Evolutionary conservation across 1,140 invertebrate species (phyloP), one percentile per base, ranked within the genome.

Genomic region (Monomorium pharaonis): DNA sequence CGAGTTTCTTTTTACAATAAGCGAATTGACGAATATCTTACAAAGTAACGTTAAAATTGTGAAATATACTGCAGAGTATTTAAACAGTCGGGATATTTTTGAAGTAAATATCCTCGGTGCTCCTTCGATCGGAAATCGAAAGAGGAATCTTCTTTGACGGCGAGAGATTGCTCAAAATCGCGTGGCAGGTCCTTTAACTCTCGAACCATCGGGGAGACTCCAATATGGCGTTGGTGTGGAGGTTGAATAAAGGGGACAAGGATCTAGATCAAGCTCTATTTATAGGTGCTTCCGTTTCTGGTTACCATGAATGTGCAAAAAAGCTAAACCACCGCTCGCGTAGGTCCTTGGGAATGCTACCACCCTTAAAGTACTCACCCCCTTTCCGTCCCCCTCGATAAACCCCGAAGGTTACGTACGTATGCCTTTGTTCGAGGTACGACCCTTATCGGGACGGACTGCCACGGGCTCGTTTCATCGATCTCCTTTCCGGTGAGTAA

Each of bases 401-500:
- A 87, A 77, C 51, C 74, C 42, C 54, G 30, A 89, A 89, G 84
- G 76, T 87, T 89, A 87, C 63, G 74, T 78, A 63, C 76, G 77
- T 74, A 80, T 72, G 54, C 51, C 74, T 75, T 85, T 84, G 85
- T 60, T 51, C 70, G 37, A 18, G 10, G 21, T 69, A 90, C 89
- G 89, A 87, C 80, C 87, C 87, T 92, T 92, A 92, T 92, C 91
- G 86, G 80, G 72, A 78, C 80, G 62, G 83, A 91, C 87, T 85
- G 21, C 37, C 85, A 89, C 84, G 65, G 12, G 67, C 75, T 90
- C 88, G 89, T 87, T 86, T 62, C 88, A 89, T 89, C 89, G 85
- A 89, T 90, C 88, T 86, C 72, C 18, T 49, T 63, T 72, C 60
- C 37, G 27, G 58, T 42, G 27, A 89, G 88, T 30, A 86, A 84